Base-by-base conservation (phyloP, 2,888 invertebrate genomes). In the Seira sanloemensis region DNA sequence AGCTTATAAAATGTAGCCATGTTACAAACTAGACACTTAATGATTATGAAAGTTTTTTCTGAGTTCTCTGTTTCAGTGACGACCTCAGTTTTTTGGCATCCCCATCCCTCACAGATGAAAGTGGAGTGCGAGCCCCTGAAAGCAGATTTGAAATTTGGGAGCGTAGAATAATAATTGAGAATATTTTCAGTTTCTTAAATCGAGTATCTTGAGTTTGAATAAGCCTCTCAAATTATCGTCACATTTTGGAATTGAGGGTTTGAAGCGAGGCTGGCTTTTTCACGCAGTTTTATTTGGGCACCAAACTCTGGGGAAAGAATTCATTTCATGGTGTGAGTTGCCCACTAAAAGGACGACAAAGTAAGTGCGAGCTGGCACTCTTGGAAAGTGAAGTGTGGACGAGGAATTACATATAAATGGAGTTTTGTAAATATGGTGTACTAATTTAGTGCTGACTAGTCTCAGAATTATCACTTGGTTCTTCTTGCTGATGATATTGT, bases 401-500 rank as follows among this genome's bases (percentile, higher is more conserved):
- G 12, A 9, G 37, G 37, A 9, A 37, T 5, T 37, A 37, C 37
- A 12, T 37, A 37, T 12, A 9, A 12, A 37, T 37, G 21, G 21
- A 5, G 21, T 62, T 19, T 62, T 19, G 4, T 1, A 12, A 62
- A 62, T 4, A 23, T 2, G 12, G 19, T 62, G 58, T 21, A 62
- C 2, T 62, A 4, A n/a, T 21, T 62, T 62, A 62, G 2, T 62
- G 62, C 19, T 62, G 62, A 23, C 62, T 62, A 62, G 62, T n/a
- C 76, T 77, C 76, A 67, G 76, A 68, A 46, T 23, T 79, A 67
- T 73, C 79, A 78, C 78, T 78, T 72, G 66, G 77, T 77, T 85
- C 73, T n/a, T 84, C 71, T 37, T 79, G 84, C 9, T 78, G 84
- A 25, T 78, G 76, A 37, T 71, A 79, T 67, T 72, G 79, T 37